Base-by-base conservation (phyloP, 2,888 invertebrate genomes). In the Pterostichus madidus region DNA sequence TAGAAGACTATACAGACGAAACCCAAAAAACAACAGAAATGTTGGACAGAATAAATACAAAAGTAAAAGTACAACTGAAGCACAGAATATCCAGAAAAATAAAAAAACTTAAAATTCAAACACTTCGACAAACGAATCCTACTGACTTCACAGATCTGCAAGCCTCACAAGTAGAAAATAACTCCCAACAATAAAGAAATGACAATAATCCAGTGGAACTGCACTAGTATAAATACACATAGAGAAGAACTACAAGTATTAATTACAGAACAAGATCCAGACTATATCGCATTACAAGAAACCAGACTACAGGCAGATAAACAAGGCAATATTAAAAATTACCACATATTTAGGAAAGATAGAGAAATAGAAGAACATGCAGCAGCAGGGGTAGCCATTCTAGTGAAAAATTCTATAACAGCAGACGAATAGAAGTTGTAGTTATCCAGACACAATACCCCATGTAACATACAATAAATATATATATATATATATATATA, bases 181-280 rank as follows among this genome's bases (percentile, higher is more conserved):
- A n/a, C 11, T 13, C 2, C n/a, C n/a, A 59, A 24, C 17, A 59
- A 59, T 10, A 24, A 24, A 59, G 0, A 7, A 64, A 64, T 64
- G 64, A 64, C 64, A 64, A 75, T 35, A 11, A 75, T 75, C 10
- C 75, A 75, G 17, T 75, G 52, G 75, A 75, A 75, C 49, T 75
- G 75, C 17, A 49, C 49, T 11, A 53, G 49, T 15, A 5, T 13
- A 15, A 46, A 46, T 11, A 71, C 71, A 13, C 75, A 53, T n/a
- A 17, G 52, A 53, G 52, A 49, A 49, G 52, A 75, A 31, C 13
- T 53, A 49, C 35, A 75, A 13, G 3, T 53, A 75, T n/a, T 64
- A 64, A 64, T 64, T 1, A 32, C 35, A n/a, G 53, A 49, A 24
- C 15, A 44, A 1, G 11, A 73, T 5, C 46, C 73, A 17, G 46